Percentiles rank a stretch among this genome's conserved stretches.
phyloP scores from a whole-genome alignment of 2,888 invertebrate genomes.

The Protonemura montana region DNA sequence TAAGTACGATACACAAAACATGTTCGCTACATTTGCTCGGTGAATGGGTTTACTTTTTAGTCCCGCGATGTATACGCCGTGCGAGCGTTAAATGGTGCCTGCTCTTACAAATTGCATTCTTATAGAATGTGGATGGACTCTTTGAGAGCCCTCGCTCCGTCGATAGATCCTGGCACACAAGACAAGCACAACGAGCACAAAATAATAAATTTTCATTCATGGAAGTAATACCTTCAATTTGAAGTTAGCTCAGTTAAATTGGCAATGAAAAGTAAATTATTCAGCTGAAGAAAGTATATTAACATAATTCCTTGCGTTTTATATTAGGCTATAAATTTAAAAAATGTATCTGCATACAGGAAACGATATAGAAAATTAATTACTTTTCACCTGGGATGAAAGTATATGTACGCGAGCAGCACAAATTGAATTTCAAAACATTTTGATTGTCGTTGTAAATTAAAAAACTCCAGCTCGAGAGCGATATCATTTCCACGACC shows the following conservation, averaged over 20 bases:
- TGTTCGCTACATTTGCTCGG: conserved; percentile 34
- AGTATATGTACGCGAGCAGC: background rate
- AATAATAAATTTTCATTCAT: background rate
- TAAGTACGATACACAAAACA: conserved; percentile 29
- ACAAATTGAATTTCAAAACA: background rate
- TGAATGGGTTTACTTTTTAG: conserved; percentile 29
- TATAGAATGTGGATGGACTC: background rate
- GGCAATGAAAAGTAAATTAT: background rate
- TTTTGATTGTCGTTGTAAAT: background rate
- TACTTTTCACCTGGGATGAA: background rate
- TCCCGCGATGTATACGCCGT: conserved; percentile 10
- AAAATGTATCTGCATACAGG: background rate
- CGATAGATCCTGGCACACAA: background rate
- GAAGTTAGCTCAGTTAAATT: too few species aligned
- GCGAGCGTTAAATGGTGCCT: conserved; percentile 7
- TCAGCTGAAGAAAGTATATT: background rate
- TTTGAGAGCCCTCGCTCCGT: background rate
- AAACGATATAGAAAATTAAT: background rate
- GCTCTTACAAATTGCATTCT: background rate
- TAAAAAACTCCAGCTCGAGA: background rate
- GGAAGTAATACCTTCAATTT: background rate
- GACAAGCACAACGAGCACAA: background rate
- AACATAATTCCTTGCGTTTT: background rate
- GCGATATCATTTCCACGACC: background rate
- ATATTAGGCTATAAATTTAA: background rate